A percentile compares a stretch with the other conserved stretches of the same genome.
These are phyloP conservation scores for Magallana gigas DNA, from an alignment of 1,140 invertebrate species.

Conservation along the genomic window DNA sequence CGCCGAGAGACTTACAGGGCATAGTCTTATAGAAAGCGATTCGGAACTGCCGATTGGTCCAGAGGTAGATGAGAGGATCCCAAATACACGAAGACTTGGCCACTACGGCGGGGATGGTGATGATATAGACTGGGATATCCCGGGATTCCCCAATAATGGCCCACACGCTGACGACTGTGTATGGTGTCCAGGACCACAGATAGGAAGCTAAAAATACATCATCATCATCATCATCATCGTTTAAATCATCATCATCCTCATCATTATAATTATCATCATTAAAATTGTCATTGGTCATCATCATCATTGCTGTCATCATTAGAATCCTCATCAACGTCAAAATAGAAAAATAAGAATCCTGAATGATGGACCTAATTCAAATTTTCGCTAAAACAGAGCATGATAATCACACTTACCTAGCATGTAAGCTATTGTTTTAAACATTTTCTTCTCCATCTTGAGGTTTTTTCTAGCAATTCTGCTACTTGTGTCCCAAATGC, in stretches of 20 bases:
- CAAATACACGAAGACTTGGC: conserved; percentile 65
- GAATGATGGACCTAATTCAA: background rate
- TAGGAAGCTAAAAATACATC: conserved; percentile 57
- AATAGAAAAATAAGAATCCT: background rate
- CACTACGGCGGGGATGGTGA: conserved; percentile 57
- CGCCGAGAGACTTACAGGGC: conserved; percentile 51
- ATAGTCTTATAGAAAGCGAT: conserved; percentile 56
- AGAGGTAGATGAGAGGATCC: conserved; percentile 68
- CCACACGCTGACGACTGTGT: conserved; percentile 61
- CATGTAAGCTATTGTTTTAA: conserved; percentile 65
- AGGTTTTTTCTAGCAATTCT: conserved; percentile 64
- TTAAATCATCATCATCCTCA: background rate
- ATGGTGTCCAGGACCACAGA: conserved; percentile 65
- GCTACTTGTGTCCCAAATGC: conserved; percentile 64
- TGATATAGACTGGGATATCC: conserved; percentile 45
- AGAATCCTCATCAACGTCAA: background rate
- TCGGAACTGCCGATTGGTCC: conserved; percentile 66
- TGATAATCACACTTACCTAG: conserved; percentile 49
- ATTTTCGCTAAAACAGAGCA: too few relatives aligned
- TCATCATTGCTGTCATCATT: background rate
- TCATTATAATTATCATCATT: background rate
- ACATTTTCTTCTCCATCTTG: conserved; percentile 68
- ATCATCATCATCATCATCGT: background rate
- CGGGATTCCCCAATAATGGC: conserved; percentile 54
- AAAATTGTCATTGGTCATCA: background rate